Evolutionary conservation across 2,113 vertebrate genomes (phyloP), one percentile per base, ranked within the genome.

Genomic region (Halichoeres trimaculatus): DNA sequence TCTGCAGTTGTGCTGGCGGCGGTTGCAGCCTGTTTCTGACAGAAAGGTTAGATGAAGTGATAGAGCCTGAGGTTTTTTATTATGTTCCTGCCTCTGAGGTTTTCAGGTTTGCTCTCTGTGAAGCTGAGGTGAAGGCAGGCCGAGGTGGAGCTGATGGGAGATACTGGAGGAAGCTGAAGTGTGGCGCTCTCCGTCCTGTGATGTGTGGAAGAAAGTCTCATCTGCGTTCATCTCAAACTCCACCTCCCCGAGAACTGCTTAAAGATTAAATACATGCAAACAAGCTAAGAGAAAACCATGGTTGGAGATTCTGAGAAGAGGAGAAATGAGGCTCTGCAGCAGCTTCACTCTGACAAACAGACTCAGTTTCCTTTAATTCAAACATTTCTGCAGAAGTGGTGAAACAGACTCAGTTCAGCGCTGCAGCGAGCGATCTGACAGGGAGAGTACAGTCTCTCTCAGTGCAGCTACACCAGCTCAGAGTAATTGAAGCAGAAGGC

Each of bases 401-500:
- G n/a, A 19, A 7, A 19, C 12, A 11, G 57, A 73, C 69, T 10
- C 40, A 16, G 17, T 17, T 19, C 66, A 30, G 30, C 30, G 30
- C 30, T 30, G 30, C 6, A 30, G 30, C 6, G 30, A 30, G 30
- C 6, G 30, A 30, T 30, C n/a, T n/a, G n/a, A n/a, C n/a, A n/a
- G n/a, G n/a, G n/a, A n/a, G n/a, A n/a, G 30, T 4, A 22, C 69
- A 76, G 63, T 68, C 71, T 50, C 64, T 85, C 73, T 67, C 52
- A 57, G 30, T n/a, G n/a, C n/a, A n/a, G n/a, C n/a, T n/a, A n/a
- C n/a, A n/a, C 52, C 55, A 63, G 8, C 12, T 68, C 79, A 62
- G 66, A 43, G 62, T 92, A 91, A 93, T 91, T 87, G 76, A 92
- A 91, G 81, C 74, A 76, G 92, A 94, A 85, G 88, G 81, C 84